Percentiles rank a stretch among this genome's conserved stretches.
phyloP scores from a whole-genome alignment of 2,888 invertebrate genomes.

The Gastrophysa polygoni region DNA sequence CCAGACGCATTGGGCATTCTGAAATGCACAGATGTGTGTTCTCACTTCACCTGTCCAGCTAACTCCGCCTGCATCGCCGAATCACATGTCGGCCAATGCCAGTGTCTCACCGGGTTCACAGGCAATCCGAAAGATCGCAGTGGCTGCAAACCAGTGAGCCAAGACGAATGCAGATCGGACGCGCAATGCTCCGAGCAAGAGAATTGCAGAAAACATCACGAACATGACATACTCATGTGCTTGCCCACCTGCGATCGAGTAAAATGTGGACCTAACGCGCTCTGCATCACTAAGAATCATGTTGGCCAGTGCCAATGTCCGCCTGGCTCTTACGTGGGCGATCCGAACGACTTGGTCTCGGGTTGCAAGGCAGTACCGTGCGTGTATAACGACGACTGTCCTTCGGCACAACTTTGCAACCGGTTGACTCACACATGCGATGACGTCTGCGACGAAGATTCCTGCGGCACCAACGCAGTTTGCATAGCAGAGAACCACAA shows the following conservation, averaged over 20 bases:
- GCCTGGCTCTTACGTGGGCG: slow-evolving; percentile 83
- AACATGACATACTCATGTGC: slow-evolving; percentile 69
- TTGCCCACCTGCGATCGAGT: slow-evolving; percentile 77
- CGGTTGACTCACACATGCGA: slow-evolving; percentile 81
- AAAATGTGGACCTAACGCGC: slow-evolving; percentile 83
- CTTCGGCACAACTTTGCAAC: slow-evolving; percentile 79
- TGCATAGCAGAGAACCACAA: slow-evolving; percentile 87
- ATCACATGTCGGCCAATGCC: slow-evolving; percentile 78
- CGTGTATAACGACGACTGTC: slow-evolving; percentile 85
- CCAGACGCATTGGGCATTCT: slow-evolving; percentile 86
- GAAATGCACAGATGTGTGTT: slow-evolving; percentile 80
- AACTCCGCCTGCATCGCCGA: slow-evolving; percentile 81
- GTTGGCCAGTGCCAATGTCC: slow-evolving; percentile 90
- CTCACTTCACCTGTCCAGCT: slow-evolving; percentile 81
- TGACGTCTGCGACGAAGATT: slow-evolving; percentile 79
- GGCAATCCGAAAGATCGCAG: slow-evolving; percentile 91
- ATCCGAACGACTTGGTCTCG: slow-evolving; percentile 76
- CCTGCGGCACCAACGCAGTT: slow-evolving; percentile 86
- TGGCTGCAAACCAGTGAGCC: slow-evolving; percentile 77
- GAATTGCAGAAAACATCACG: slow-evolving; percentile 69
- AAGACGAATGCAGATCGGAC: slow-evolving; percentile 79
- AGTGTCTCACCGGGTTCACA: slow-evolving; percentile 80
- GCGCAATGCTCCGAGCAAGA: slow-evolving; percentile 85
- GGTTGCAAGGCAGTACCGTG: slow-evolving; percentile 84
- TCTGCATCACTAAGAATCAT: slow-evolving; percentile 89